phyloP scores from a whole-genome alignment of 2,797 vertebrate genomes.

The Brachymystax lenok region DNA sequence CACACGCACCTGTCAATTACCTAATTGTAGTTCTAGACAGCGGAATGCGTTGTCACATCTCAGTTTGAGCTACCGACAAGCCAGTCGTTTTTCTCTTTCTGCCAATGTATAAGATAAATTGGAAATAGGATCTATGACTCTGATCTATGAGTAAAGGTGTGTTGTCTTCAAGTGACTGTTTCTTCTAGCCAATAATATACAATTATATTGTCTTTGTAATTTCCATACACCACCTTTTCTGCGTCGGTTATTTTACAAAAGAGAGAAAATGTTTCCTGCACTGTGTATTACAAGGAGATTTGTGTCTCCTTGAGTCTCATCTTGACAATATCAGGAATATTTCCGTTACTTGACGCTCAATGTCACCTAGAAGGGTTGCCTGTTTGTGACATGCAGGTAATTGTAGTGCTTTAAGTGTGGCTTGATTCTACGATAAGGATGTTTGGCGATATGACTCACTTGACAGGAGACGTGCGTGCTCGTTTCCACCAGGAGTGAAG shows the following conservation, averaged over 20 bases:
- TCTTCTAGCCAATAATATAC: background rate
- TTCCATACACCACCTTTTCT: background rate
- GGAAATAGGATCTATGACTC: background rate
- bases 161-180: background rate
- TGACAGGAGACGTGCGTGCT: background rate
- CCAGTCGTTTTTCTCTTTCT: background rate
- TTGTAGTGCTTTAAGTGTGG: slow-evolving; percentile 1
- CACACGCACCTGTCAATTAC: slow-evolving; percentile 63
- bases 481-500: background rate
- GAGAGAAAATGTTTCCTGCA: background rate
- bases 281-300: background rate
- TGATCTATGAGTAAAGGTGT: background rate
- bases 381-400: background rate
- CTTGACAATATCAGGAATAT: slow-evolving; percentile 17
- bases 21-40: slow-evolving; percentile 66
- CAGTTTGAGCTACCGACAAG: slow-evolving; percentile 23
- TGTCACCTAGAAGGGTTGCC: slow-evolving; percentile 7
- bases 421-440: background rate
- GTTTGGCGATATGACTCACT: background rate
- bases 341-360: slow-evolving; percentile 33
- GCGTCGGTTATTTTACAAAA: background rate
- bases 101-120: background rate
- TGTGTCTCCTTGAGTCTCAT: background rate
- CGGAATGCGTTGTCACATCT: slow-evolving; percentile 58
- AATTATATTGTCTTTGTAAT: too few species aligned